Evolutionary conservation across 2,888 invertebrate genomes (phyloP).

Genomic region (Melitaea athalia): DNA sequence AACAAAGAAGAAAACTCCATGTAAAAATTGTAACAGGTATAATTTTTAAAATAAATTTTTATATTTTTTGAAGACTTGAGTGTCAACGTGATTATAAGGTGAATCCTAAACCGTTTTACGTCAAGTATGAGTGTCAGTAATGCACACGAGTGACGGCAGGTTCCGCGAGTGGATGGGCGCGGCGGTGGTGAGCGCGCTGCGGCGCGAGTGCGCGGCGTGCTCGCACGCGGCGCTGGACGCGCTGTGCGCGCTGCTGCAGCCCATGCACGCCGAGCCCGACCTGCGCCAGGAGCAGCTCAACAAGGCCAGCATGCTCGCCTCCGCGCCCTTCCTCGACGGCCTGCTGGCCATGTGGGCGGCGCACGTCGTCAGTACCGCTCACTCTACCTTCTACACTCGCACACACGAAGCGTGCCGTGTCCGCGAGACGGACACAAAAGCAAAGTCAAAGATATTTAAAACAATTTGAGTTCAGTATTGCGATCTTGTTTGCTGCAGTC

Average conservation of each 20-base stretch:
- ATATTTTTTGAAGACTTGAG: too few species aligned
- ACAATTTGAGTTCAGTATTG: too few species aligned
- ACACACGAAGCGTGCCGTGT: too few species aligned
- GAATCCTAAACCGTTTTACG: too few species aligned
- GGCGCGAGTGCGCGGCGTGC: slow-evolving; percentile 94
- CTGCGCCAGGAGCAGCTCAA: slow-evolving; percentile 98
- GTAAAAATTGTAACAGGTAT: too few species aligned
- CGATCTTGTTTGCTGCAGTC: too few species aligned
- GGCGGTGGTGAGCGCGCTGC: slow-evolving; percentile 94
- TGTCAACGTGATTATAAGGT: too few species aligned
- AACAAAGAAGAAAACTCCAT: too few species aligned
- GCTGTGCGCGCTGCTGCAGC: slow-evolving; percentile 98
- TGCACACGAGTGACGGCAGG: slow-evolving; percentile 63
- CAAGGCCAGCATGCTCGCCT: slow-evolving; percentile 96
- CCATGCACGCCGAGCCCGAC: slow-evolving; percentile 98
- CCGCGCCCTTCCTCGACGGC: slow-evolving; percentile 94
- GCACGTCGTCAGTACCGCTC: slow-evolving; percentile 89
- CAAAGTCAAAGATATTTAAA: too few species aligned
- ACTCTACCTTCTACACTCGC: not conserved
- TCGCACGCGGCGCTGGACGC: slow-evolving; percentile 98
- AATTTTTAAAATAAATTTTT: too few species aligned
- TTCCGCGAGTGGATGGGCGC: slow-evolving; percentile 97
- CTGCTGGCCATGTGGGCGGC: slow-evolving; percentile 96
- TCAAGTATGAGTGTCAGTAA: too few species aligned
- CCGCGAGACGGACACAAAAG: too few species aligned